Base-by-base conservation (phyloP, 53 echinoderm and acorn worm genomes). In the Apostichopus leukothele region DNA sequence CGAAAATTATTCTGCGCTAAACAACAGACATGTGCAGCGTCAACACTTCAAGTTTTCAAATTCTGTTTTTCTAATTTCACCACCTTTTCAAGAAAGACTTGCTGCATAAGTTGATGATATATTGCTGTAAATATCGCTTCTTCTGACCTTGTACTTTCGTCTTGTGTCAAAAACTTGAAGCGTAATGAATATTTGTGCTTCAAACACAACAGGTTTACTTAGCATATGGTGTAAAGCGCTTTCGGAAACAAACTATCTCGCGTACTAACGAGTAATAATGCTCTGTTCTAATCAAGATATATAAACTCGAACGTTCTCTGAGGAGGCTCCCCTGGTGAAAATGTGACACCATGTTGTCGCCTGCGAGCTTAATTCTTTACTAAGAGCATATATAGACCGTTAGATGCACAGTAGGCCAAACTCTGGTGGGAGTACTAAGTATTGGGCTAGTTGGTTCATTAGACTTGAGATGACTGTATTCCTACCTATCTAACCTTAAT, bases 311-410 rank as follows among this genome's bases (percentile, higher is more conserved):
- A 79, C 16, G 79, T 5, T 79, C 79, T 52, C 79, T 52, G 79
- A 79, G 39, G 39, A 39, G 79, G 79, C 79, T 53, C 79, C 39
- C 79, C 79, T 13, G 16, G 14, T 53, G 79, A 79, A 50, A 79
- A 79, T 53, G 79, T 79, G 79, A 79, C 79, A 79, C 79, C 53
- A n/a, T 50, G 14, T 13, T 79, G 79, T 79, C 79, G 53, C 54
- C 50, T 79, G 12, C 51, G 19, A 79, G 63, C 63, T 63, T 16
- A 63, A 16, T 13, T 63, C 16, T 63, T 63, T 63, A 63, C 16
- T 39, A 3, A 39, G 39, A 39, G 63, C 4, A 63, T 13, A 16
- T 63, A 13, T 63, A 16, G 16, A 63, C 16, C 63, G 12, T 63
- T 9, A 63, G 63, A 63, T 63, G 11, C 12, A 63, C 12, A 63